Evolutionary conservation across 2,113 vertebrate species (phyloP), one percentile per base, ranked within the genome.

Genomic region (Columbina picui): DNA sequence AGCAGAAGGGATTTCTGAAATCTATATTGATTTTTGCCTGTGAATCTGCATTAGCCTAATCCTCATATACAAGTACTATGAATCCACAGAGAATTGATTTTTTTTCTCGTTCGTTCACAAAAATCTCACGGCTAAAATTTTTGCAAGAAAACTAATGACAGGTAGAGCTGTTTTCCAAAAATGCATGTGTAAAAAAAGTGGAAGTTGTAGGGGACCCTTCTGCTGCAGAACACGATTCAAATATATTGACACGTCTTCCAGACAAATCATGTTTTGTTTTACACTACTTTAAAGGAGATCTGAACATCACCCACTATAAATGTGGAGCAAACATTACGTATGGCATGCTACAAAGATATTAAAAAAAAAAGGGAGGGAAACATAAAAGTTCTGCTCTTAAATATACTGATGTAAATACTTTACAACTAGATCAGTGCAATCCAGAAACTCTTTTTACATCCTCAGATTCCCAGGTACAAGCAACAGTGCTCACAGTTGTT

Each of bases 31-130:
- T 95, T 95, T 92, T 77, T 86, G 71, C 80, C 87, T 87, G 84
- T 89, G 93, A 92, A 97, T 97, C 75, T 86, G 92, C 87, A 95
- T 83, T 71, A 91, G 67, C 79, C 68, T 97, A 94, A 96, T 95
- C 95, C 96, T 90, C 73, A 60, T 75, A 70, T 18, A 90, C 90
- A 85, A 84, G 69, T 59, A 60, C n/a, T 59, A 87, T 57, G 91
- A n/a, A 79, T 69, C 71, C 73, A 80, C 19, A 23, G 23, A 68
- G 63, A 88, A 96, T 90, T 74, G 77, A 97, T 92, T 94, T 95
- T 83, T 91, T 73, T 60, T 39, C 68, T 30, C 74, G 81, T 84
- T 59, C 26, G 79, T 36, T 79, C 68, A 90, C 71, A 41, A 70
- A 91, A 92, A 87, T 84, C 71, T 53, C 83, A 81, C 6, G 43